A percentile compares a stretch with the other conserved stretches of the same genome.
phyloP scores from a whole-genome alignment of 2,113 vertebrate genomes.

The Maccullochella peelii region DNA sequence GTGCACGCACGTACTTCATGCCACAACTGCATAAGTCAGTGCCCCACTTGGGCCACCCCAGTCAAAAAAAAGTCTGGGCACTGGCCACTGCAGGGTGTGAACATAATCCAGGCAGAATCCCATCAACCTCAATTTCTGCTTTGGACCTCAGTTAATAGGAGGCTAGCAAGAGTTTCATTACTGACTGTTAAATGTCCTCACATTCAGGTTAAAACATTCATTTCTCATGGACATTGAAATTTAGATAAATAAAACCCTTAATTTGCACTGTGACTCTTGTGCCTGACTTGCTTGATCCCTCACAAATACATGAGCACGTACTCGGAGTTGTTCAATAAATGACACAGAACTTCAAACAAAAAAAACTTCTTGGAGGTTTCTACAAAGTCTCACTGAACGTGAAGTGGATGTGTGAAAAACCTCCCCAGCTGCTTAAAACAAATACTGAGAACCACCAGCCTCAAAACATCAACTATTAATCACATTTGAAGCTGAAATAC shows the following conservation, averaged over 20 bases:
- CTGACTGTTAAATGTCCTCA: not conserved
- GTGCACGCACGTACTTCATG: no score
- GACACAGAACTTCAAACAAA: slow-evolving; percentile 26
- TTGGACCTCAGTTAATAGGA: not conserved
- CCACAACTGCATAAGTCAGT: no score
- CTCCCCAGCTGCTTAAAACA: slow-evolving; percentile 31
- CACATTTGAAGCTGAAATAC: slow-evolving; percentile 43
- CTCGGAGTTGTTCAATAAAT: slow-evolving; percentile 45
- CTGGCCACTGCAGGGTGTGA: not conserved
- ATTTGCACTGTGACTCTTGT: not conserved
- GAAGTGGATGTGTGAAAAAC: slow-evolving; percentile 25
- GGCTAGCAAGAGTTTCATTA: not conserved
- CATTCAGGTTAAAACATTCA: not conserved
- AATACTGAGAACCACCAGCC: slow-evolving; percentile 29
- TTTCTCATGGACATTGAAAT: slow-evolving; percentile 1
- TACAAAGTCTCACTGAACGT: slow-evolving; percentile 38
- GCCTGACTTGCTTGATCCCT: not conserved
- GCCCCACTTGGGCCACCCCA: no score
- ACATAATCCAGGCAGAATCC: not conserved
- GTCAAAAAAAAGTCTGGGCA: no score
- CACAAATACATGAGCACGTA: slow-evolving; percentile 7
- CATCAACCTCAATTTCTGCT: not conserved
- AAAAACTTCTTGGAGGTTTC: slow-evolving; percentile 10
- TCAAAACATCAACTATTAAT: slow-evolving; percentile 70
- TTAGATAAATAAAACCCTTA: slow-evolving; percentile 10